Conservation (phyloP, 2,797 vertebrate species). For the Paguma larvata region DNA sequence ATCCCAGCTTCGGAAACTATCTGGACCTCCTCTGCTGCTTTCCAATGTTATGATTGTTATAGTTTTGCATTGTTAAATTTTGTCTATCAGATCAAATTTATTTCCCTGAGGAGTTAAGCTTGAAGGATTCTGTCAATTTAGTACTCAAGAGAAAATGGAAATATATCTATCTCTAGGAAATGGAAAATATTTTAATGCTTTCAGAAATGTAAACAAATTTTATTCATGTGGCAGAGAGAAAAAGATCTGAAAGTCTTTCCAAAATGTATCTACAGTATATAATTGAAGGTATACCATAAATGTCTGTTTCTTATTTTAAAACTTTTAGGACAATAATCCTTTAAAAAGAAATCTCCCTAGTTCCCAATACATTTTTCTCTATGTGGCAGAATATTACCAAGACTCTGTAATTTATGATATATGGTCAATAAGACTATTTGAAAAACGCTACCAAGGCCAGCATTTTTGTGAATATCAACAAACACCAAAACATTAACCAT, state of each 20-base stretch:
- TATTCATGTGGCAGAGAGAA: not conserved
- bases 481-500: not conserved
- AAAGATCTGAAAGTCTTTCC: slow-evolving; percentile 42
- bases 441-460: slow-evolving; percentile 30
- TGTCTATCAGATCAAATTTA: not conserved
- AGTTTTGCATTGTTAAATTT: not conserved
- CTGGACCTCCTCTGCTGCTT: not conserved
- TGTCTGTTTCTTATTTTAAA: not conserved
- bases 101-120: slow-evolving; percentile 12
- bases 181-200: slow-evolving; percentile 47
- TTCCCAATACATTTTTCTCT: not conserved
- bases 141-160: slow-evolving; percentile 47
- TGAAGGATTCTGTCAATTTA: slow-evolving; percentile 44
- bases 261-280: slow-evolving; percentile 41
- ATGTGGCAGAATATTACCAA: not conserved
- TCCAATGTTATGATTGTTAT: not conserved
- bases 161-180: not conserved
- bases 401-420: not conserved
- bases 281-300: slow-evolving; percentile 25
- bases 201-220: slow-evolving; percentile 22
- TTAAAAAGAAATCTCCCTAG: not conserved
- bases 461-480: not conserved
- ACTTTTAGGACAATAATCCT: slow-evolving; percentile 5
- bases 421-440: slow-evolving; percentile 10
- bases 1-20: not conserved